A percentile compares a stretch with the other conserved stretches of the same genome.
phyloP scores from a whole-genome alignment of 1,140 invertebrate species.

The Sesamia nonagrioides region DNA sequence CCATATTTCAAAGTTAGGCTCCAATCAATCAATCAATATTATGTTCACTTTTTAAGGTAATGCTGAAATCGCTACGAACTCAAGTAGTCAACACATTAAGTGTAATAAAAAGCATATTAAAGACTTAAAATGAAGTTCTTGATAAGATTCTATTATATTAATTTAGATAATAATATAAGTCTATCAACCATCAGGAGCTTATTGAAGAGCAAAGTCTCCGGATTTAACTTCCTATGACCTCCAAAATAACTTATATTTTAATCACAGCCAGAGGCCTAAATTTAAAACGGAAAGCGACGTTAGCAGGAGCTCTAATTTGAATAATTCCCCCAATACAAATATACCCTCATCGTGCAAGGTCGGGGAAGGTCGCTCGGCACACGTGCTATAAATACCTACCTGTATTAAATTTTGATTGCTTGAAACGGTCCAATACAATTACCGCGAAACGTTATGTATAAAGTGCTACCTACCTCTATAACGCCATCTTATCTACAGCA shows the following conservation, averaged over 20 bases:
- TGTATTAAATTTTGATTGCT: constrained; percentile 17
- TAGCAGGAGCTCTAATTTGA: constrained; percentile 14
- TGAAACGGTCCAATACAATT: not conserved
- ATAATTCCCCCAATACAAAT: constrained; percentile 15
- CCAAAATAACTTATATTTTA: not conserved
- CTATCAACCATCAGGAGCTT: too few relatives aligned
- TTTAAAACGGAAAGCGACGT: not conserved
- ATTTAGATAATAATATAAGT: too few relatives aligned
- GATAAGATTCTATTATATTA: too few relatives aligned
- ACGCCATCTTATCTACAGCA: not conserved
- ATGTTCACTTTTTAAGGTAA: not conserved
- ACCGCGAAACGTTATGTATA: not conserved
- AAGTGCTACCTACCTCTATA: not conserved
- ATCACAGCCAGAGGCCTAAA: not conserved
- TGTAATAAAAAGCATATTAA: too few relatives aligned
- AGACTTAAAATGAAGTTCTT: too few relatives aligned
- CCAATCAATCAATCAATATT: not conserved
- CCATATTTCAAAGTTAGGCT: not conserved
- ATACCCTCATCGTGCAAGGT: not conserved
- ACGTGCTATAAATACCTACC: constrained; percentile 8
- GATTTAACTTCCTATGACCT: not conserved
- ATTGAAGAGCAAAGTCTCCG: too few relatives aligned
- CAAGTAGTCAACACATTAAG: too few relatives aligned
- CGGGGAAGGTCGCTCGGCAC: not conserved
- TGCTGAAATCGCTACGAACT: too few relatives aligned